These are phyloP conservation scores for Anaspis maculata DNA, from an alignment of 2,888 invertebrate genomes.

Conservation along the genomic window DNA sequence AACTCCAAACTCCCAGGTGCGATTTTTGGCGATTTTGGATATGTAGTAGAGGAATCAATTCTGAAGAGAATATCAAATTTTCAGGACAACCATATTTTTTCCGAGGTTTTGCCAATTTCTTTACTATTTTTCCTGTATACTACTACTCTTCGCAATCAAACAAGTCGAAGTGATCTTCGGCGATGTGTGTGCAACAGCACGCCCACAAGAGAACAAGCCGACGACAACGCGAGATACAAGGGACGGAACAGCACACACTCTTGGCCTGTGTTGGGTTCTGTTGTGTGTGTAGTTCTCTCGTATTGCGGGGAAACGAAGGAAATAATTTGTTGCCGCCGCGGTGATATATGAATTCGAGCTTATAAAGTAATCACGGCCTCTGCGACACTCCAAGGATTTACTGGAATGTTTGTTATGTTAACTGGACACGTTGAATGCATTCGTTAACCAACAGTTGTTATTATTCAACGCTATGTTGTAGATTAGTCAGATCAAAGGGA, in stretches of 20 bases:
- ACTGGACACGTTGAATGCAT: conserved; percentile 22
- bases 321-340: conserved; percentile 25
- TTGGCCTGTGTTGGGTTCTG: conserved; percentile 8
- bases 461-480: conserved; percentile 21
- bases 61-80: too few species aligned
- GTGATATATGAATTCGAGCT: conserved; percentile 28
- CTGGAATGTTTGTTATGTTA: conserved; percentile 28
- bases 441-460: conserved; percentile 19
- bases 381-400: conserved; percentile 29
- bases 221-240: conserved; percentile 5
- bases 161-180: conserved; percentile 13
- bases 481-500: conserved; percentile 22
- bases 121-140: too few species aligned
- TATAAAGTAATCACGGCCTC: conserved; percentile 30
- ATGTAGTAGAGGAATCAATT: too few species aligned
- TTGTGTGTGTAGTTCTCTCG: too few species aligned
- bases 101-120: too few species aligned
- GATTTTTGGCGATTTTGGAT: too few species aligned
- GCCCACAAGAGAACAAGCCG: conserved; percentile 13
- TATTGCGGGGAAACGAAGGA: conserved; percentile 19
- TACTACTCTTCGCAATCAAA: too few species aligned
- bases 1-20: too few species aligned
- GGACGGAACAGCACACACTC: conserved; percentile 8
- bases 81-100: too few species aligned
- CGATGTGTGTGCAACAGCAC: conserved; percentile 14